These are phyloP conservation scores for Ichneumoninae sp. DNA, from an alignment of 2,888 invertebrate species.

Conservation along the genomic window DNA sequence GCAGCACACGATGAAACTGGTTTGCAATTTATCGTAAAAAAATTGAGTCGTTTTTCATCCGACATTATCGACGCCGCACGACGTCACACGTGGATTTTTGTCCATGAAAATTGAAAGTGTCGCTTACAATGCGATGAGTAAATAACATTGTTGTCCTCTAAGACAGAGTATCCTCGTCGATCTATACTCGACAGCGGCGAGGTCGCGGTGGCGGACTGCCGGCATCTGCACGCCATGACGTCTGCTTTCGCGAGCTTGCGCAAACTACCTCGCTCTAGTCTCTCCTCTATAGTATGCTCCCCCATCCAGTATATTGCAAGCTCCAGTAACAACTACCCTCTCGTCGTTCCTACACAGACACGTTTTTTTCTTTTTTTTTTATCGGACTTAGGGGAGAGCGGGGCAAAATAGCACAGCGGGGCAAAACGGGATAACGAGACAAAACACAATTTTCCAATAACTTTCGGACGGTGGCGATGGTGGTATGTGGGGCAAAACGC, in stretches of 20 bases:
- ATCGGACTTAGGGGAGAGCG: too few species aligned
- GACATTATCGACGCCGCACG: conserved; percentile 19
- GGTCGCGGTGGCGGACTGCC: conserved; percentile 32
- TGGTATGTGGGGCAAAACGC: too few species aligned
- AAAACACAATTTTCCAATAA: too few species aligned
- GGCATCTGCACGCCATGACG: conserved; percentile 46
- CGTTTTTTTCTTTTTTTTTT: too few species aligned
- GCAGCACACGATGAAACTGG: conserved; percentile 11
- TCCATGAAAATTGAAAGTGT: conserved; percentile 1
- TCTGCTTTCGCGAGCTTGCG: conserved; percentile 60
- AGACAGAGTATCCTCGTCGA: conserved; percentile 27
- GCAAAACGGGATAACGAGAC: too few species aligned
- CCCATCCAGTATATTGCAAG: background rate
- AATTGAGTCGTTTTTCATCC: background rate
- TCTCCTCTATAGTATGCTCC: background rate
- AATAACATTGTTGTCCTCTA: conserved; percentile 37
- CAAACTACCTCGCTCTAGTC: conserved; percentile 37
- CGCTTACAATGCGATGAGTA: conserved; percentile 14
- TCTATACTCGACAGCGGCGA: conserved; percentile 45
- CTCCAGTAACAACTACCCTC: conserved; percentile 1
- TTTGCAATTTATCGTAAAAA: conserved; percentile 9
- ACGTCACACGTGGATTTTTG: background rate
- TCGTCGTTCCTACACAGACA: background rate
- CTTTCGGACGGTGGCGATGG: too few species aligned
- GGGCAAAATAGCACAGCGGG: too few species aligned